These are phyloP conservation scores for Cyclina sinensis DNA, from an alignment of 1,140 invertebrate genomes.

Conservation along the genomic window DNA sequence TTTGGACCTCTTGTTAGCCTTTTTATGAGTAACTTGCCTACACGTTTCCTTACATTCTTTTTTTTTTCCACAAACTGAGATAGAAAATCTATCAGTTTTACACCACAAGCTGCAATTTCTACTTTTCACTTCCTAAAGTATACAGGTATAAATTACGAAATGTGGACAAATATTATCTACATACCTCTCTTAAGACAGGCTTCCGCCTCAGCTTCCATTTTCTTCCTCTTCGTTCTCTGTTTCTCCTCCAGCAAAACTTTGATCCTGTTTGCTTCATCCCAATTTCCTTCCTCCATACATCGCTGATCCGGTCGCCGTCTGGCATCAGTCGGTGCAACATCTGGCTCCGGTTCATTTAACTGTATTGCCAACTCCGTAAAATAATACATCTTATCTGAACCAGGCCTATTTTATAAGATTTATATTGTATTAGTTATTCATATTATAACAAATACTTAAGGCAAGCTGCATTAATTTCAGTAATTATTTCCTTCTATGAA, in stretches of 20 bases:
- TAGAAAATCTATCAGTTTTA: too few relatives aligned
- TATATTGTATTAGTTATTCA: too few relatives aligned
- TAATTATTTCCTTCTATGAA: too few relatives aligned
- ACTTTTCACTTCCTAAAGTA: too few relatives aligned
- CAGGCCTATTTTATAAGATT: slow-evolving; percentile 88
- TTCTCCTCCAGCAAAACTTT: slow-evolving; percentile 98
- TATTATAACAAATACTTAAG: too few relatives aligned
- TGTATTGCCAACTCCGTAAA: slow-evolving; percentile 98
- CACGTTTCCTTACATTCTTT: too few relatives aligned
- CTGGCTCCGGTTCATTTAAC: slow-evolving; percentile 97
- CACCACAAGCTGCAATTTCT: too few relatives aligned
- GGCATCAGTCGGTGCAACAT: slow-evolving; percentile 98
- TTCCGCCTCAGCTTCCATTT: slow-evolving; percentile 93
- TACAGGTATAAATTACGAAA: too few relatives aligned
- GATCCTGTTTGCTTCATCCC: slow-evolving; percentile 98
- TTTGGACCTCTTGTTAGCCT: too few relatives aligned
- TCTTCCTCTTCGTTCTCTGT: slow-evolving; percentile 89
- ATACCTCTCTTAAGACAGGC: slow-evolving; percentile 91
- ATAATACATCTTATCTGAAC: slow-evolving; percentile 92
- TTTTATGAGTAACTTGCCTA: too few relatives aligned
- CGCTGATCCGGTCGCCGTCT: slow-evolving; percentile 98
- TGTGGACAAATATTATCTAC: neutral
- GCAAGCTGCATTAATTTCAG: too few relatives aligned
- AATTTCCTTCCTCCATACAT: slow-evolving; percentile 98
- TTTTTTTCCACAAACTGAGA: too few relatives aligned